Percentiles rank a stretch among this genome's conserved stretches.
phyloP scores from a whole-genome alignment of 2,113 vertebrate species.

The Tympanuchus pallidicinctus region DNA sequence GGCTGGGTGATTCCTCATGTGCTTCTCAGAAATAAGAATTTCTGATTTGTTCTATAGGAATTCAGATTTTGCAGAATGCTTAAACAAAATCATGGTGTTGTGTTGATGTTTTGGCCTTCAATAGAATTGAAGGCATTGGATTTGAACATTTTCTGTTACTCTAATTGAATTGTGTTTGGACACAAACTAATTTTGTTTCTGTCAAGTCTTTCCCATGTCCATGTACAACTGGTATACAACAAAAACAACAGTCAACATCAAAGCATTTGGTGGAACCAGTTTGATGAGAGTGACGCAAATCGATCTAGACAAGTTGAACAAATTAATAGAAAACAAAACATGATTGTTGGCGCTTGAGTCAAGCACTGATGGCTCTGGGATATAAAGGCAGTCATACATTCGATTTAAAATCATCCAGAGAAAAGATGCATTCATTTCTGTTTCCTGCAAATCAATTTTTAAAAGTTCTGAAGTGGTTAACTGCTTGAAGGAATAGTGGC shows the following conservation, averaged over 20 bases:
- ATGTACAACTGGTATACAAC: neutral
- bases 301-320: neutral
- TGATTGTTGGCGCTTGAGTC: neutral
- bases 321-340: neutral
- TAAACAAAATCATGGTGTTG: neutral
- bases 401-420: neutral
- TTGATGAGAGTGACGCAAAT: neutral
- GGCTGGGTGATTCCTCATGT: neutral
- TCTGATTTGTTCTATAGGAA: neutral
- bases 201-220: neutral
- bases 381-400: neutral
- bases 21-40: neutral
- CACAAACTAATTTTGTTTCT: neutral
- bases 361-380: neutral
- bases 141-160: fast-evolving
- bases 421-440: neutral
- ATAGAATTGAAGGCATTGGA: neutral
- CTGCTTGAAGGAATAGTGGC: neutral
- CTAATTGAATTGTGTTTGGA: neutral
- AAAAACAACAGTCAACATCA: neutral
- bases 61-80: neutral
- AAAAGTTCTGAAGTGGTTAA: neutral
- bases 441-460: neutral
- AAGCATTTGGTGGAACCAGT: neutral
- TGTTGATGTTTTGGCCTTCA: neutral